Conservation (phyloP, 1,140 invertebrate genomes). For the Orchestia grillus region DNA sequence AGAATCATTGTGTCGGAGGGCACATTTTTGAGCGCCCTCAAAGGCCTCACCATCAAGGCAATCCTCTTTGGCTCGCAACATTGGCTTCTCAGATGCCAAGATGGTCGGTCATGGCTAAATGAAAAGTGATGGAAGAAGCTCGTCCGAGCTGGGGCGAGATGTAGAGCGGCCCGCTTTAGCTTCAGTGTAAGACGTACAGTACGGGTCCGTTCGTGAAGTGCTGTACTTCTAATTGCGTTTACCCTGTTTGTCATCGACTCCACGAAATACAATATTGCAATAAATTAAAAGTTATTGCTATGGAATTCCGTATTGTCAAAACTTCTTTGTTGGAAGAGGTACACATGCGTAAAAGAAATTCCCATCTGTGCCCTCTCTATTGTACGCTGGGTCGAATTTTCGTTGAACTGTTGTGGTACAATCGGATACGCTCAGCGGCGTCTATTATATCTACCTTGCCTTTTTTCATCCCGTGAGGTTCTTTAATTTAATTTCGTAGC, state of each 20-base stretch:
- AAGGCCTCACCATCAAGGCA: constrained; percentile 45
- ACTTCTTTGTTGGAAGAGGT: not conserved
- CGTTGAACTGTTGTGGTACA: not conserved
- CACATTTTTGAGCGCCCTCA: constrained; percentile 47
- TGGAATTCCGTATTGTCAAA: not conserved
- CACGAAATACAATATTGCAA: not conserved
- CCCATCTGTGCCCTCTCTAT: not conserved
- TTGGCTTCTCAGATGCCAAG: constrained; percentile 12
- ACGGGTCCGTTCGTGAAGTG: not conserved
- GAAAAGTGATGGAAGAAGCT: constrained; percentile 44
- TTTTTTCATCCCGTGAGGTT: not conserved
- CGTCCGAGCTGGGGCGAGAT: not conserved
- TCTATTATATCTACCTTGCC: not conserved
- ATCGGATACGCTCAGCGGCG: not conserved
- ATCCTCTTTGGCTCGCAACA: constrained; percentile 27
- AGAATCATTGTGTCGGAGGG: constrained; percentile 20
- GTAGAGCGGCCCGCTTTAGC: not conserved
- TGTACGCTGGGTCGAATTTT: not conserved
- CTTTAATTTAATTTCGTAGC: not conserved
- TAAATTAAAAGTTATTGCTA: not conserved
- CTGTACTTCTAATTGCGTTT: not conserved
- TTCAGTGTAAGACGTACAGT: not conserved
- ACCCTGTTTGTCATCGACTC: not conserved
- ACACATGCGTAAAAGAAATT: not conserved
- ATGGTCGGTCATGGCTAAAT: constrained; percentile 20